Base-by-base conservation (phyloP, 2,888 invertebrate genomes). In the Caenorhabditis zanzibari region DNA sequence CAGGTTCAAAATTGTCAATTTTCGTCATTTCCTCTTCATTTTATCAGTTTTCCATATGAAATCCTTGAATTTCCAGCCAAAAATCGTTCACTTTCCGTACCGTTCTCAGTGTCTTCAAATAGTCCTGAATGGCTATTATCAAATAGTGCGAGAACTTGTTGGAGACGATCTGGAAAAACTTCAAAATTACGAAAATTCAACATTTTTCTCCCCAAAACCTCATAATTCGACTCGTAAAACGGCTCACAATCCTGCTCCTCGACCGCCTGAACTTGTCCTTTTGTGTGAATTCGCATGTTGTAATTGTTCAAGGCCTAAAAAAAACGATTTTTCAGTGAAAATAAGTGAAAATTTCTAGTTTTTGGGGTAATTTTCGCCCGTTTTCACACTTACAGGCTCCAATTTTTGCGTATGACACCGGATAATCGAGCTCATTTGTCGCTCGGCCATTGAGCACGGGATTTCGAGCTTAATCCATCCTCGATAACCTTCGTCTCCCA, bases 401-500 rank as follows among this genome's bases (percentile, higher is more conserved):
- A 83, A 44, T 44, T 80, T 83, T 0, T 32, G 16, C 12, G 56
- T 28, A 22, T 83, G 83, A 47, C 63, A 59, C 4, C 56, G 24
- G 7, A 83, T 63, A 22, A 83, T 80, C 0, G 41, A 12, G 4
- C 24, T 71, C 75, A 83, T 83, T 24, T 52, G 68, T 1, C 52
- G 66, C n/a, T 73, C 61, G 22, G 22, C 22, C 12, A 64, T 12
- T n/a, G 80, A 75, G 54, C 72, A 76, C 19, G 83, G 83, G 35
- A 83, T 64, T 56, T 83, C 83, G 22, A 83, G 71, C 19, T 83
- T 83, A 58, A 83, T 80, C 83, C 83, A 83, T 79, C 83, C 83
- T 47, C 80, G 74, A 71, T 41, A 69, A 24, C 44, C 72, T 58
- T 71, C 72, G 24, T 80, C 83, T 19, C 75, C 69, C 83, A 80